These are phyloP conservation scores for Eupithecia insigniata DNA, from an alignment of 2,888 invertebrate species.

Conservation along the genomic window DNA sequence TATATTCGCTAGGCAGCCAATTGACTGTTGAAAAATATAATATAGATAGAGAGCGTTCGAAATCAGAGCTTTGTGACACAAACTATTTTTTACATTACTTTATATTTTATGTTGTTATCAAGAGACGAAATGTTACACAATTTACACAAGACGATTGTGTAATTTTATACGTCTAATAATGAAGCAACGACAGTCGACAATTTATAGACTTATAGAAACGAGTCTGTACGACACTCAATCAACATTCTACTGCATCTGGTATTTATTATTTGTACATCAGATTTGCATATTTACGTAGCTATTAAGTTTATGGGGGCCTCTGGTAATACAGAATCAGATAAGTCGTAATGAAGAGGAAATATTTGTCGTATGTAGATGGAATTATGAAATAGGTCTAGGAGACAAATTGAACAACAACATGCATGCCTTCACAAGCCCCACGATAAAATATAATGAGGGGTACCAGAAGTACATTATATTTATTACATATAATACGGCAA, in stretches of 20 bases:
- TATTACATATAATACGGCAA: too few relatives aligned
- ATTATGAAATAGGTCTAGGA: not conserved
- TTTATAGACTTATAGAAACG: constrained; percentile 41
- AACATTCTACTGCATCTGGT: constrained; percentile 51
- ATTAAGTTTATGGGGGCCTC: constrained; percentile 49
- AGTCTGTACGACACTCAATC: constrained; percentile 45
- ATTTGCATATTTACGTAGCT: constrained; percentile 52
- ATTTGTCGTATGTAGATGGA: not conserved
- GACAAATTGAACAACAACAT: not conserved
- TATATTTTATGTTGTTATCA: not conserved
- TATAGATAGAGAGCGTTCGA: not conserved
- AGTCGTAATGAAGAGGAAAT: constrained; percentile 3
- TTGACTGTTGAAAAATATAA: not conserved
- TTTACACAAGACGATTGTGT: constrained; percentile 22
- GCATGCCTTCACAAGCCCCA: not conserved
- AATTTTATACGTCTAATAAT: constrained; percentile 26
- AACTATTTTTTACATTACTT: not conserved
- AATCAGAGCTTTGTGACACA: not conserved
- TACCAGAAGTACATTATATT: too few relatives aligned
- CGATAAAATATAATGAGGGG: too few relatives aligned
- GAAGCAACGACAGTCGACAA: constrained; percentile 29
- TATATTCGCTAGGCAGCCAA: not conserved
- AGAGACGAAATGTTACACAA: constrained; percentile 6
- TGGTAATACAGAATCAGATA: constrained; percentile 38
- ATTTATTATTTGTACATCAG: constrained; percentile 51